phyloP scores from a whole-genome alignment of 2,113 vertebrate genomes.

The Emydura subglobosa region DNA sequence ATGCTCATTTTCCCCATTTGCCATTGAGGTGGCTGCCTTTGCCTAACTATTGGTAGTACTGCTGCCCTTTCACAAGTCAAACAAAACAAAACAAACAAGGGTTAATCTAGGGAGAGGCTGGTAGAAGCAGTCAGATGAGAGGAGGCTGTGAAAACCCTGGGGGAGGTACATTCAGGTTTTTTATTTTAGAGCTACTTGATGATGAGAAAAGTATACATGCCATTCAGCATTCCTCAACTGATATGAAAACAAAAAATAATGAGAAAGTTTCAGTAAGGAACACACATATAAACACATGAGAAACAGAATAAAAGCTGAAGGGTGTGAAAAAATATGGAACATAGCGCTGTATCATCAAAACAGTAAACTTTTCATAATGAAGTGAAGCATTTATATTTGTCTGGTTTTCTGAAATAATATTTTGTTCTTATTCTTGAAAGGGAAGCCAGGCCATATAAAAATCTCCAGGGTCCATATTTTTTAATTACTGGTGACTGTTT shows the following conservation, averaged over 20 bases:
- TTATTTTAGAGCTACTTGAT: background rate
- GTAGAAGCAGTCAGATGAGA: background rate
- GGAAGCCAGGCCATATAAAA: background rate
- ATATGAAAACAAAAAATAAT: background rate
- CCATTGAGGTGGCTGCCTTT: accelerated
- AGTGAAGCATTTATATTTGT: background rate
- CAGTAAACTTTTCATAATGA: background rate
- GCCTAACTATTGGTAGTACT: background rate
- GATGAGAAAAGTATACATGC: background rate
- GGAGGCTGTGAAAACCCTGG: accelerated
- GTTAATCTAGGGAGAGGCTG: background rate
- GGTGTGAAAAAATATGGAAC: background rate
- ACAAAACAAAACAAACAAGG: background rate
- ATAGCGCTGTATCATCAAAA: background rate
- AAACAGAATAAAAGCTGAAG: background rate
- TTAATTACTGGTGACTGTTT: background rate
- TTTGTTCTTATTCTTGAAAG: background rate
- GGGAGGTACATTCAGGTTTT: background rate
- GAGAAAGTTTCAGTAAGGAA: background rate
- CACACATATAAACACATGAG: accelerated
- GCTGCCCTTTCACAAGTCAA: background rate
- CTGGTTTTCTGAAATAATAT: background rate
- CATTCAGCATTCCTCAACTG: background rate
- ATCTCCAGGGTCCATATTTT: accelerated
- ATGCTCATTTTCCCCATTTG: background rate